Conservation (phyloP, 2,888 invertebrate genomes). For the Thereva unica region DNA sequence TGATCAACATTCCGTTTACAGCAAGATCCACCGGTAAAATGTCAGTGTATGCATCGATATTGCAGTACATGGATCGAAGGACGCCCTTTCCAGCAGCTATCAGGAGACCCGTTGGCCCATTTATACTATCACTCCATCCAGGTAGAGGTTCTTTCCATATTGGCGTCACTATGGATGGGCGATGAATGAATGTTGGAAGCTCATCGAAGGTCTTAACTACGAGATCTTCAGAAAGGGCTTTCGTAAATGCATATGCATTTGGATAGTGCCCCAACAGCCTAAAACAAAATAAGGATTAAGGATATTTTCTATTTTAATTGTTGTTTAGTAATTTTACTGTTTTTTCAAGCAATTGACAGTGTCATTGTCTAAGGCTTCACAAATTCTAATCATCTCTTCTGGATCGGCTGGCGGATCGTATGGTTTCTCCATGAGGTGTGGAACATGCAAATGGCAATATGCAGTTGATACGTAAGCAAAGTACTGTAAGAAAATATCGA, state of each 20-base stretch:
- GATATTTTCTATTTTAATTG: background rate
- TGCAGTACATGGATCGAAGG: conserved; percentile 83
- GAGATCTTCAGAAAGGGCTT: conserved; percentile 84
- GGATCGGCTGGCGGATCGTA: conserved; percentile 84
- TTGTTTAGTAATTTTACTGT: conserved; percentile 57
- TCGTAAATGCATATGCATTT: conserved; percentile 93
- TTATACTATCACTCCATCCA: conserved; percentile 92
- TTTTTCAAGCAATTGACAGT: conserved; percentile 67
- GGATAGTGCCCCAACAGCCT: conserved; percentile 77
- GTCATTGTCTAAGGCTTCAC: conserved; percentile 79
- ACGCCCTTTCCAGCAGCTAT: conserved; percentile 86
- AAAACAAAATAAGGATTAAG: conserved; percentile 27
- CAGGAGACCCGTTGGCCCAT: conserved; percentile 86
- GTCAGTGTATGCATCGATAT: conserved; percentile 76
- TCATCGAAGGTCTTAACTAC: conserved; percentile 76
- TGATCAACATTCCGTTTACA: conserved; percentile 73
- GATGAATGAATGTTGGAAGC: conserved; percentile 77
- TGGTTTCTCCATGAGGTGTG: conserved; percentile 78
- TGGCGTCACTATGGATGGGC: conserved; percentile 91
- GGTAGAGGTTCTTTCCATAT: conserved; percentile 82
- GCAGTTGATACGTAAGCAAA: conserved; percentile 79
- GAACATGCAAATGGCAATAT: conserved; percentile 86
- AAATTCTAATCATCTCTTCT: conserved; percentile 72
- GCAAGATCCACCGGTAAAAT: conserved; percentile 80
- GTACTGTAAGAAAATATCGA: conserved; percentile 57